A percentile compares a stretch with the other conserved stretches of the same genome.
These are phyloP conservation scores for Oceanodroma leucorhoa DNA, from an alignment of 2,797 vertebrate species.

Conservation along the genomic window DNA sequence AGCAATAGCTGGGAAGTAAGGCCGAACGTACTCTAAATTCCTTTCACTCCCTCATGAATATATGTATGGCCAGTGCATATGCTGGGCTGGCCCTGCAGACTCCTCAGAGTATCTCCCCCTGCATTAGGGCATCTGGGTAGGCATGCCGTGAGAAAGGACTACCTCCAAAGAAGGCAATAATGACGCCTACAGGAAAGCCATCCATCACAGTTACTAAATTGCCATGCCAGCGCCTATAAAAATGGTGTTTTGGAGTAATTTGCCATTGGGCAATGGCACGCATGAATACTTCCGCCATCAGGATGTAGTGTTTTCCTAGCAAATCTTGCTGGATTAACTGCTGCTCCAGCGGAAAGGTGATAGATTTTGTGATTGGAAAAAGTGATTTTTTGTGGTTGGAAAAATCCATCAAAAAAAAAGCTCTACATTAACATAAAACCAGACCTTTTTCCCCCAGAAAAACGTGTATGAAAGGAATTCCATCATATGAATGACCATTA, in stretches of 20 bases:
- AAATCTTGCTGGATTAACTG: neutral
- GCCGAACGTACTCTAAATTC: neutral
- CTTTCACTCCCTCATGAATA: neutral
- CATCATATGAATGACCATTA: fast-evolving
- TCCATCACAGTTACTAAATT: neutral
- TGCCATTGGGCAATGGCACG: neutral
- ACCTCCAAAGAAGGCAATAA: neutral
- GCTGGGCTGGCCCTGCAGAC: neutral
- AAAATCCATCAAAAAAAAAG: neutral
- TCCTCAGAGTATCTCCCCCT: neutral
- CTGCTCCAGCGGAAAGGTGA: neutral
- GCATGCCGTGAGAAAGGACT: neutral
- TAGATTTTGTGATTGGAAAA: neutral
- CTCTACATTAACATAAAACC: neutral
- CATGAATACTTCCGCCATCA: neutral
- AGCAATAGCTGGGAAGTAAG: neutral
- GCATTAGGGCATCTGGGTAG: neutral
- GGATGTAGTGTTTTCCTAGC: neutral
- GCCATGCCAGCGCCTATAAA: neutral
- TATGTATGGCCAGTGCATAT: neutral
- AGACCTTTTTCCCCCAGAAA: neutral
- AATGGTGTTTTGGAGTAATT: neutral
- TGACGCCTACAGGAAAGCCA: neutral
- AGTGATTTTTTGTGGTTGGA: neutral
- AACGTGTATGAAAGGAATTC: neutral